These are phyloP conservation scores for Sarcophaga variegata DNA, from an alignment of 2,888 invertebrate genomes.

Conservation along the genomic window DNA sequence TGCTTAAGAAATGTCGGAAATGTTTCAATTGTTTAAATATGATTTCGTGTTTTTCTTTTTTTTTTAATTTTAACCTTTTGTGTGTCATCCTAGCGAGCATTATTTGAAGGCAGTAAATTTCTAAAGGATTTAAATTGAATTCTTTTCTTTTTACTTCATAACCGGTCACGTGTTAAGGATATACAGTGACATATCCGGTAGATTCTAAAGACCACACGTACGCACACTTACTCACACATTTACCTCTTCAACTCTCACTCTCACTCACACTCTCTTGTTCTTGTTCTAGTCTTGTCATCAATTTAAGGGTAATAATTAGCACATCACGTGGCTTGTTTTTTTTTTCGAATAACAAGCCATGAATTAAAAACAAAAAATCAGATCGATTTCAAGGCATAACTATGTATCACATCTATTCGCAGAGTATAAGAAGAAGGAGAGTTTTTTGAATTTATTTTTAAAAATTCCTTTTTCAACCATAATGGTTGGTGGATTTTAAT, in stretches of 20 bases:
- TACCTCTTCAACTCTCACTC: too few relatives aligned
- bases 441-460: neutral
- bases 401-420: too few relatives aligned
- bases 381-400: conserved; percentile 49
- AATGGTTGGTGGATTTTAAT: neutral
- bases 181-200: conserved; percentile 72
- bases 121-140: conserved; percentile 61
- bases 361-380: conserved; percentile 10
- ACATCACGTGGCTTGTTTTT: conserved; percentile 59
- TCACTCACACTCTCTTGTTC: neutral
- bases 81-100: neutral
- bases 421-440: neutral
- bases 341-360: conserved; percentile 15
- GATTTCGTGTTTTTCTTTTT: neutral
- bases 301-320: conserved; percentile 64
- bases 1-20: conserved; percentile 39
- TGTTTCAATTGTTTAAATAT: conserved; percentile 42
- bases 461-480: neutral
- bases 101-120: conserved; percentile 35
- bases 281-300: neutral
- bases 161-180: conserved; percentile 72
- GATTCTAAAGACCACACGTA: conserved; percentile 70
- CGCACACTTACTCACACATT: conserved; percentile 23
- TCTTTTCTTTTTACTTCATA: conserved; percentile 41
- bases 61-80: conserved; percentile 21